These are phyloP conservation scores for Andricus grossulariae DNA, from an alignment of 1,140 invertebrate genomes.

Conservation along the genomic window DNA sequence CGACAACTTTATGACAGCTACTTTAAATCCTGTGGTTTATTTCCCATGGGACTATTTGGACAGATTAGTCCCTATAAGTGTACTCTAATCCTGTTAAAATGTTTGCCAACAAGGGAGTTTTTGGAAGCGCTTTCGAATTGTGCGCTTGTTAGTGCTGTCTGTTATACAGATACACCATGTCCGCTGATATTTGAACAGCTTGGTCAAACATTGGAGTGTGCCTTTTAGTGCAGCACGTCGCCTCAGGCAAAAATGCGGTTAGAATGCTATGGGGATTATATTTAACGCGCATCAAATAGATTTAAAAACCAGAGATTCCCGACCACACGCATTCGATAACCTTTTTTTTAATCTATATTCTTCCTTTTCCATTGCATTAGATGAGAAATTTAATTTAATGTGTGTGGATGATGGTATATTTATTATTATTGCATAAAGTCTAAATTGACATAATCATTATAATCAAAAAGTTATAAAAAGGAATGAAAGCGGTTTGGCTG, in stretches of 20 bases:
- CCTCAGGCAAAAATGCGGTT: conserved; percentile 63
- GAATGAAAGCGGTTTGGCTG: no score
- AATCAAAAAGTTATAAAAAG: no score
- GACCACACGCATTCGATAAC: conserved; percentile 38
- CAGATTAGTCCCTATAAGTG: conserved; percentile 70
- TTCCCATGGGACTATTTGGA: conserved; percentile 63
- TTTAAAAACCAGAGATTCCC: background rate
- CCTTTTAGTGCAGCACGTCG: conserved; percentile 68
- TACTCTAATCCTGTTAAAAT: conserved; percentile 75
- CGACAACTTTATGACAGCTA: conserved; percentile 68
- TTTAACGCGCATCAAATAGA: conserved; percentile 18
- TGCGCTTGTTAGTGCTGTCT: conserved; percentile 55
- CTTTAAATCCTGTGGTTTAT: conserved; percentile 63
- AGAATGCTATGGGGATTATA: conserved; percentile 60
- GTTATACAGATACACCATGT: conserved; percentile 61
- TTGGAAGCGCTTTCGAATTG: conserved; percentile 58
- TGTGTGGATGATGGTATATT: background rate
- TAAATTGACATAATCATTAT: no score
- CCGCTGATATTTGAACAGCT: conserved; percentile 72
- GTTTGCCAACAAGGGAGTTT: conserved; percentile 68
- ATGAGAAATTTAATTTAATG: conserved; percentile 28
- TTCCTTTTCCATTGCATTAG: conserved; percentile 9
- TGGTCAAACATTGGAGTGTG: conserved; percentile 73
- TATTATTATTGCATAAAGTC: no score
- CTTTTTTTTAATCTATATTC: conserved; percentile 7